These are phyloP conservation scores for Urocyon cinereoargenteus DNA, from an alignment of 2,797 vertebrate species.

Conservation along the genomic window DNA sequence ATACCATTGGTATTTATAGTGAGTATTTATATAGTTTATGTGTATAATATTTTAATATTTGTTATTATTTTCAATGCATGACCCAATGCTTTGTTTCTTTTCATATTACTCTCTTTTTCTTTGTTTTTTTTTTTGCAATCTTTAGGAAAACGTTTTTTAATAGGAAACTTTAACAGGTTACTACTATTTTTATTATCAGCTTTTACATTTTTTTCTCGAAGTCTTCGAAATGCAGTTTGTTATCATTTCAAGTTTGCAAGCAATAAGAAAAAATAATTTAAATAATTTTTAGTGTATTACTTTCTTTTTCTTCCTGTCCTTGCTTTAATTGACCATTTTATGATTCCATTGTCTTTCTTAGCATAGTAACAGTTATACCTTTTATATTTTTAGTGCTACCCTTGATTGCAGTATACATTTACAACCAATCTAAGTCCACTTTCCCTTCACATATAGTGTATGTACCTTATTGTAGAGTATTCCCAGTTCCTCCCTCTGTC, in stretches of 20 bases:
- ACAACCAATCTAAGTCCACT: neutral
- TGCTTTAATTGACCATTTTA: neutral
- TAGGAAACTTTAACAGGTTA: no score
- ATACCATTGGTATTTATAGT: neutral
- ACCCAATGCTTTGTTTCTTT: neutral
- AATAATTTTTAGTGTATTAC: neutral
- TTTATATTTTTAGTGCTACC: neutral
- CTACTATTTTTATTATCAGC: no score
- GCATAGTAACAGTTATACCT: neutral
- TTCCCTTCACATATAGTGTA: neutral
- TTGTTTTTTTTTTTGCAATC: no score
- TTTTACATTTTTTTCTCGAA: no score
- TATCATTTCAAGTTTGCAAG: no score
- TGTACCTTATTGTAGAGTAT: neutral
- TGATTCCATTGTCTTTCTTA: neutral
- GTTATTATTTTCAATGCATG: neutral
- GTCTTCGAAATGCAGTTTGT: no score
- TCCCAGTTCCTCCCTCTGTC: neutral
- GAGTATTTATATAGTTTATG: neutral
- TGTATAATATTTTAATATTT: neutral
- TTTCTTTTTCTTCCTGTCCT: neutral
- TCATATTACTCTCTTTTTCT: neutral
- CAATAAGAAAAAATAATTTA: no score
- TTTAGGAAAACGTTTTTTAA: no score
- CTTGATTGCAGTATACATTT: neutral